Base-by-base conservation (phyloP, 1,140 invertebrate species). In the Protaetia brevitarsis region DNA sequence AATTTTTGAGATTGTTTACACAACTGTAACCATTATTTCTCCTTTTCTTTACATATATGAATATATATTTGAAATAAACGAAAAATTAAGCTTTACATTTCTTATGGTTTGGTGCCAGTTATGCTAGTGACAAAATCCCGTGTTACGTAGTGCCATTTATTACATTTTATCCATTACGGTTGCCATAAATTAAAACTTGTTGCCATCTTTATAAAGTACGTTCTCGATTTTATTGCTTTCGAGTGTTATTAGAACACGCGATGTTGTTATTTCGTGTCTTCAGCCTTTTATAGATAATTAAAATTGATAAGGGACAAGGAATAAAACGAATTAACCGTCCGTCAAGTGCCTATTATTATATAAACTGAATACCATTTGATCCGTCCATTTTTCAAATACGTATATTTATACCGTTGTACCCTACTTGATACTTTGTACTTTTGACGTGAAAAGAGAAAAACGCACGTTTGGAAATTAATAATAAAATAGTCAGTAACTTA, bases 61-160 rank as follows among this genome's bases (percentile, higher is more conserved):
- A 7, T 45, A 13, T 3, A 19, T 45, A 45, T 45, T 45, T 3
- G 10, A 45, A 19, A 19, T 45, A 19, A 51, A 51, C 10, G 21
- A n/a, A n/a, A 13, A 16, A 51, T 51, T 51, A 5, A 10, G 13
- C 26, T 51, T 51, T 51, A 51, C 41, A 51, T 51, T 51, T 51
- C 41, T 11, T 1, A 10, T 21, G 26, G 26, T 51, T 51, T 51
- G 26, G 41, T 23, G 41, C 41, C 41, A 51, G 41, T 51, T 51
- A 10, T 23, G 26, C 41, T 51, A 51, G 41, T 51, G 13, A 51
- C 41, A 13, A 62, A 62, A 26, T 31, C 60, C 60, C 60, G 60
- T 62, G 60, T 62, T 34, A 36, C 11, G 13, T 59, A 62, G 60
- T 62, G 60, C 60, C 60, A 62, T 62, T 59, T 59, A 31, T 29